Percentiles rank a stretch among this genome's conserved stretches.
These are phyloP conservation scores for Vidua chalybeata DNA, from an alignment of 2,113 vertebrate species.

Conservation along the genomic window DNA sequence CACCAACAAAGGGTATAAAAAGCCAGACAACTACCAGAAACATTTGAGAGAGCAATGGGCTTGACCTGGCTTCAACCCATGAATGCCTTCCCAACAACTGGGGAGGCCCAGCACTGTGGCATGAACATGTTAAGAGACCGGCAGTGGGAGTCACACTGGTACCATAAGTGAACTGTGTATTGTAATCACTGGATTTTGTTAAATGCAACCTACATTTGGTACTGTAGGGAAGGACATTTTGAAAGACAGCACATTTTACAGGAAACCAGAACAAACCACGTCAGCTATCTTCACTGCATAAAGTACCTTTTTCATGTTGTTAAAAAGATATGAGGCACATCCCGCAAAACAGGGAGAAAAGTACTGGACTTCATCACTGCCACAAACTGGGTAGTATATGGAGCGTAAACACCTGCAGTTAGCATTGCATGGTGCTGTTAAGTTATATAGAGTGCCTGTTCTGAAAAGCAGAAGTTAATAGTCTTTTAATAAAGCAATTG, in stretches of 20 bases:
- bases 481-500: not conserved
- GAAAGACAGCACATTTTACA: not conserved
- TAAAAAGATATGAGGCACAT: conserved; percentile 38
- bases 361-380: conserved; percentile 76
- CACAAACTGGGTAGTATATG: conserved; percentile 78
- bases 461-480: conserved; percentile 56
- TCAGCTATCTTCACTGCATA: not conserved
- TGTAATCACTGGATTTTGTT: accelerated
- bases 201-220: not conserved
- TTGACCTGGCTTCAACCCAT: not conserved
- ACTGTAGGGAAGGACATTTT: not conserved
- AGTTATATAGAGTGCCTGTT: conserved; percentile 55
- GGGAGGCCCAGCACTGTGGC: accelerated
- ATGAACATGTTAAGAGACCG: not conserved
- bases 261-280: not conserved
- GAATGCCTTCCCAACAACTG: not conserved
- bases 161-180: not conserved
- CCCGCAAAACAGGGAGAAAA: conserved; percentile 83
- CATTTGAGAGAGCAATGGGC: not conserved
- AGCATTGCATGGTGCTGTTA: conserved; percentile 75
- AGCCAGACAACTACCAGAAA: not conserved
- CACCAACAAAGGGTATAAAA: accelerated
- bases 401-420: conserved; percentile 74
- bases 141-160: not conserved
- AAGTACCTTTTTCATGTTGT: conserved; percentile 66